Conservation (phyloP, 2,797 vertebrate genomes). For the Mus caroli region DNA sequence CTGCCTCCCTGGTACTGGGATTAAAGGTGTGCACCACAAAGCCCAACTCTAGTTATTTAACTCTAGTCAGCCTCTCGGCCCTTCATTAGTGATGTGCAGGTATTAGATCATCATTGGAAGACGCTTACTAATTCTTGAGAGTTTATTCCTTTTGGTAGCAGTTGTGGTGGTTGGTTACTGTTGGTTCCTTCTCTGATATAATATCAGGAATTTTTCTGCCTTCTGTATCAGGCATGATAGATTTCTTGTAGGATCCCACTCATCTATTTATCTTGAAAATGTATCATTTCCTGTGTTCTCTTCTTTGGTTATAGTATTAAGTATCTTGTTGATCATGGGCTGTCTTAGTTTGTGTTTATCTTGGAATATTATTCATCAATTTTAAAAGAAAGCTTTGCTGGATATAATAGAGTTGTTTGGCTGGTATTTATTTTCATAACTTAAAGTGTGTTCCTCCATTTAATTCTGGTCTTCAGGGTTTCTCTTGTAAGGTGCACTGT, state of each 20-base stretch:
- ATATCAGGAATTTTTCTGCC: background rate
- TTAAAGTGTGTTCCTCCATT: background rate
- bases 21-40: background rate
- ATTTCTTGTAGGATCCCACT: background rate
- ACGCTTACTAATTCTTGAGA: background rate
- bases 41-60: background rate
- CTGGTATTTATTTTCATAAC: background rate
- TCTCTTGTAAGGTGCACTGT: background rate
- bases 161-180: background rate
- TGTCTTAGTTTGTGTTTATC: background rate
- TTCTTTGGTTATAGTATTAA: background rate
- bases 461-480: background rate
- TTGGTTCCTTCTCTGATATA: background rate
- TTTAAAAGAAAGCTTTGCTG: background rate
- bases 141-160: background rate
- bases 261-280: background rate
- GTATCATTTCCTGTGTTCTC: background rate
- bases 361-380: background rate
- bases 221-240: background rate
- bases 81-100: background rate
- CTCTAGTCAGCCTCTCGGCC: background rate
- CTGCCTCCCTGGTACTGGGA: background rate
- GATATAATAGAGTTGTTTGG: background rate
- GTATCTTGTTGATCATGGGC: background rate
- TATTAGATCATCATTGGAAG: background rate